These are phyloP conservation scores for Aricia agestis DNA, from an alignment of 1,140 invertebrate genomes.

Conservation along the genomic window DNA sequence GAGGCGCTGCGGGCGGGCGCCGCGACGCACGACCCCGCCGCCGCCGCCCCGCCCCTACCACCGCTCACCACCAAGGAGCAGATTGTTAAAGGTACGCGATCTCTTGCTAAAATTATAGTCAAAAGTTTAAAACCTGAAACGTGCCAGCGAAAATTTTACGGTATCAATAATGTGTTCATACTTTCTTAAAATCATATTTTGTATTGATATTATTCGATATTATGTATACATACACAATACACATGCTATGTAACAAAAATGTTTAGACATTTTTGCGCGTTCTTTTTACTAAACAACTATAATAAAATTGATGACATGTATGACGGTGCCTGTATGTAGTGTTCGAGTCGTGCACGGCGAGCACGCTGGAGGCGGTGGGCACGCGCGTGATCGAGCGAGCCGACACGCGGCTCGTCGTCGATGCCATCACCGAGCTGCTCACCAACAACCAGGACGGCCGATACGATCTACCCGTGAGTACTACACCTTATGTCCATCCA, in stretches of 20 bases:
- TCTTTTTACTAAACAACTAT: no score
- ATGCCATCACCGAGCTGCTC: slow-evolving; percentile 61
- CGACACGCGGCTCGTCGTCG: slow-evolving; percentile 60
- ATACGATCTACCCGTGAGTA: slow-evolving; percentile 53
- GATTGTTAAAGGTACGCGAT: slow-evolving; percentile 39
- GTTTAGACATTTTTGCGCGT: no score
- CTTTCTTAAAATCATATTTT: no score
- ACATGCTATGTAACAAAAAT: no score
- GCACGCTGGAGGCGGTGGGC: slow-evolving; percentile 63
- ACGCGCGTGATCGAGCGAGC: slow-evolving; percentile 61
- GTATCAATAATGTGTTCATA: no score
- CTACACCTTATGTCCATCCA: no score
- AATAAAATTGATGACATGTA: no score
- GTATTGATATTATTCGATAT: no score
- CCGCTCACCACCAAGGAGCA: slow-evolving; percentile 40
- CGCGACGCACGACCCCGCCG: slow-evolving; percentile 18
- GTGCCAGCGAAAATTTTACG: no score
- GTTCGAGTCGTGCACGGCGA: slow-evolving; percentile 57
- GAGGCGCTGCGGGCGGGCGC: slow-evolving; percentile 34
- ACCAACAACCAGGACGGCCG: slow-evolving; percentile 60
- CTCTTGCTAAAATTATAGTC: background rate
- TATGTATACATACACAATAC: no score
- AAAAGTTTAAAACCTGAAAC: no score
- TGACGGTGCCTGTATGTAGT: slow-evolving; percentile 29
- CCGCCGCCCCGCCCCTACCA: slow-evolving; percentile 27